phyloP scores from a whole-genome alignment of 1,140 invertebrate genomes.

The Globodera rostochiensis region DNA sequence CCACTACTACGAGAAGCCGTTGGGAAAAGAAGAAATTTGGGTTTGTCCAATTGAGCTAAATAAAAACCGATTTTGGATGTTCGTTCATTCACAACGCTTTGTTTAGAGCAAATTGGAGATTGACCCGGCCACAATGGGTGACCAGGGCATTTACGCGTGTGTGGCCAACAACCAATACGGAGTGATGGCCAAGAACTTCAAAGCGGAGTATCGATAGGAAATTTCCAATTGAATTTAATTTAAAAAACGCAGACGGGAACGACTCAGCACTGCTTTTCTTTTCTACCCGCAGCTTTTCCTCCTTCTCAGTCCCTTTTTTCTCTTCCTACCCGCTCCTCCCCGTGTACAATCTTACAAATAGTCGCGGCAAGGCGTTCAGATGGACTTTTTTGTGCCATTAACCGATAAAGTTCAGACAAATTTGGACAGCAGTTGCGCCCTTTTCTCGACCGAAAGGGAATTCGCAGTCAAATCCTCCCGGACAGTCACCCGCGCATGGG shows the following conservation, averaged over 20 bases:
- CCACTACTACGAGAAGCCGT: conserved; percentile 63
- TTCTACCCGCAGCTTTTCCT: not conserved
- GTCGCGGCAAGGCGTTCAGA: not conserved
- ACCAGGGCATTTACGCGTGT: conserved; percentile 60
- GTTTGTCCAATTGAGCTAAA: not conserved
- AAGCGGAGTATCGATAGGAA: conserved; percentile 62
- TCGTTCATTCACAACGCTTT: not conserved
- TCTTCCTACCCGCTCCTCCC: conserved; percentile 4
- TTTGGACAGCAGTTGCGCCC: conserved; percentile 46
- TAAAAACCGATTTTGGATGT: not conserved
- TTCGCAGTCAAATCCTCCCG: conserved; percentile 42
- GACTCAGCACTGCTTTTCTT: not conserved
- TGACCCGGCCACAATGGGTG: conserved; percentile 65
- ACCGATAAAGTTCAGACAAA: conserved; percentile 33
- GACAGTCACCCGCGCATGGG: conserved; percentile 38
- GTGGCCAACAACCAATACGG: conserved; percentile 64
- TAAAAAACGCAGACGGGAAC: too few relatives aligned
- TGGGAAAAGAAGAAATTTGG: conserved; percentile 58
- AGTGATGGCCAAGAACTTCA: conserved; percentile 65
- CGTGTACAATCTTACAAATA: conserved; percentile 8
- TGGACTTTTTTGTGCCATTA: not conserved
- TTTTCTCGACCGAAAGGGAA: not conserved
- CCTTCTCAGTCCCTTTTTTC: not conserved
- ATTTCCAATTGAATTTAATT: too few relatives aligned
- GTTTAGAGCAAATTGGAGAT: conserved; percentile 60